Evolutionary conservation across 2,888 invertebrate genomes (phyloP).

Genomic region (Eueremaeus valkanovi): DNA sequence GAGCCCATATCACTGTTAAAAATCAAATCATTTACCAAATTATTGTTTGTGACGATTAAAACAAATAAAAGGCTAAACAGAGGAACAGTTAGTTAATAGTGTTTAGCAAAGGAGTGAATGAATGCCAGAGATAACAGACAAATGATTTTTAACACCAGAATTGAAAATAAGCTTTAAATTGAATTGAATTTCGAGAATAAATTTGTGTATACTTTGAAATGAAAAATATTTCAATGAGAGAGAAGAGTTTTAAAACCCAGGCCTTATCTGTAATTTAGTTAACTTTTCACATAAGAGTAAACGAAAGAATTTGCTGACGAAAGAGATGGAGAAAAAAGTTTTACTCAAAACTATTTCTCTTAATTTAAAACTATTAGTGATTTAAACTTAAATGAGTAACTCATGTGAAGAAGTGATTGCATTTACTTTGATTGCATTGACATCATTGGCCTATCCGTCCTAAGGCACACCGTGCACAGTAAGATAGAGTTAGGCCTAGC

Average conservation of each 20-base stretch:
- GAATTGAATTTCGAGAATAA: conserved; percentile 11
- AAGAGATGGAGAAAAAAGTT: neutral
- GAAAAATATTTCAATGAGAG: too few species aligned
- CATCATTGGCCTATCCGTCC: neutral
- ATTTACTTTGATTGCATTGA: neutral
- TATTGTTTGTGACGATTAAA: conserved; percentile 23
- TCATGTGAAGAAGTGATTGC: neutral
- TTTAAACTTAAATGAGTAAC: neutral
- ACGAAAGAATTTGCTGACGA: neutral
- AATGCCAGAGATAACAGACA: neutral
- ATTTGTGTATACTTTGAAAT: too few species aligned
- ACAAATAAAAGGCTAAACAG: neutral
- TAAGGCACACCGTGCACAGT: neutral
- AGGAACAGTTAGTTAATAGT: neutral
- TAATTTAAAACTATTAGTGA: conserved; percentile 7
- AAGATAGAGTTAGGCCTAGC: neutral
- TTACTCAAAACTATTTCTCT: neutral
- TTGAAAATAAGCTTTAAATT: conserved; percentile 20
- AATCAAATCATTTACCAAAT: conserved; percentile 30
- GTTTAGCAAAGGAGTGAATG: neutral
- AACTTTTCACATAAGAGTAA: neutral
- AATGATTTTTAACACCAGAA: neutral
- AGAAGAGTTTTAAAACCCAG: too few species aligned
- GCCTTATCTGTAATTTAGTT: neutral
- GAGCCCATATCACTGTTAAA: neutral